Conservation (phyloP, 2,888 invertebrate species). For the Drosophila kanekoi region DNA sequence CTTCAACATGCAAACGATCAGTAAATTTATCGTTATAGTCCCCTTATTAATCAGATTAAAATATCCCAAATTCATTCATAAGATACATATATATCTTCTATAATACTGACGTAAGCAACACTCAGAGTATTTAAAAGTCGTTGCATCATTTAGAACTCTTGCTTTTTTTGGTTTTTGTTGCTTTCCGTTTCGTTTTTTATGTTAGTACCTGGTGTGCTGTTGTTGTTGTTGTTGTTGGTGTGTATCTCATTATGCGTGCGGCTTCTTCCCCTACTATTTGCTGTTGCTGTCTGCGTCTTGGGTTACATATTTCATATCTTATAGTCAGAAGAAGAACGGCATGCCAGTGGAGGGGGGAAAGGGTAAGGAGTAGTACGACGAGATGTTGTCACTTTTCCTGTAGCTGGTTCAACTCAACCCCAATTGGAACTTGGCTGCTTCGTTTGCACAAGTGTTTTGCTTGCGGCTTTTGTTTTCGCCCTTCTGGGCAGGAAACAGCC, state of each 20-base stretch:
- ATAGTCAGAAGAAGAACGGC: constrained; percentile 49
- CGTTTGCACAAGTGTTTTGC: constrained; percentile 75
- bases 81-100: background rate
- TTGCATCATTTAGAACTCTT: constrained; percentile 11
- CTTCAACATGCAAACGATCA: too few species aligned
- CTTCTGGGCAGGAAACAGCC: constrained; percentile 56
- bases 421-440: constrained; percentile 53
- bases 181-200: constrained; percentile 52
- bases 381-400: constrained; percentile 53
- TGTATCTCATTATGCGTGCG: constrained; percentile 75
- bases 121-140: constrained; percentile 38
- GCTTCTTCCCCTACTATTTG: constrained; percentile 33
- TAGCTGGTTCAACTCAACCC: constrained; percentile 23
- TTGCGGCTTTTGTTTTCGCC: constrained; percentile 51
- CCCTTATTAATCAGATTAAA: too few species aligned
- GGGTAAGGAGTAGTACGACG: background rate
- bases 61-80: background rate
- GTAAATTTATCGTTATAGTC: too few species aligned
- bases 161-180: constrained; percentile 39
- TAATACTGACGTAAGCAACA: background rate
- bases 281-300: constrained; percentile 62
- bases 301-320: constrained; percentile 77
- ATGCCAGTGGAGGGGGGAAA: background rate
- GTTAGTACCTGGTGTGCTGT: constrained; percentile 26
- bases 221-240: constrained; percentile 34